Evolutionary conservation across 2,797 vertebrate species (phyloP), one percentile per base, ranked within the genome.

Genomic region (Gila robusta): DNA sequence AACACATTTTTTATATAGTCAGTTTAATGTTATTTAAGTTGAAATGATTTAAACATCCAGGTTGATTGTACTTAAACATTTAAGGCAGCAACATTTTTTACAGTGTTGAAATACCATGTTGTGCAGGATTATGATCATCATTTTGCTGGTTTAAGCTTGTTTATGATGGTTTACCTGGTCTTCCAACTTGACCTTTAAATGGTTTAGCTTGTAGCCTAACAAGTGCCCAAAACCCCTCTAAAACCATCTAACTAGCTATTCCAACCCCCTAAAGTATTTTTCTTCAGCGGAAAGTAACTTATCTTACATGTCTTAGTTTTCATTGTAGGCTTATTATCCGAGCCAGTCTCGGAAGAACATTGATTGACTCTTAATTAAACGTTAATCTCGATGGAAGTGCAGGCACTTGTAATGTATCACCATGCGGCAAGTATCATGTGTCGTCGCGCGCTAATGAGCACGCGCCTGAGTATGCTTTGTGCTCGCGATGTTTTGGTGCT

Each of bases 351-450:
- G 44, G 23, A 32, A 77, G 49, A 62, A n/a, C 52, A 7, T 56
- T 37, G 37, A 41, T 56, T 37, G 37, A 41, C 59, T 79, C n/a
- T 79, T 79, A 66, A 66, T 80, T 32, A 66, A 79, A 64, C 17
- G 2, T 64, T 64, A 2, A 32, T 66, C 8, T 47, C 9, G 16
- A 19, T 26, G 23, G 37, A 41, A 41, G 35, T 59, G 17, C 54
- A 26, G 77, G 8, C 37, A 79, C 56, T 44, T 79, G 16, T 64
- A 62, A 62, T 59, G 35, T 17, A 35, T 10, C 17, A 49, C 3
- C 1, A 64, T 16, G n/a, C 14, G 4, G 7, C 2, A 10, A 2
- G 47, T 54, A 7, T 81, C 14, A n/a, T 11, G 79, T 81, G 41
- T 62, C 54, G 47, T 49, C 16, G 32, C 32, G 11, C 52, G 49